Evolutionary conservation across 2,888 invertebrate species (phyloP), one percentile per base, ranked within the genome.

Genomic region (Empis stercorea): DNA sequence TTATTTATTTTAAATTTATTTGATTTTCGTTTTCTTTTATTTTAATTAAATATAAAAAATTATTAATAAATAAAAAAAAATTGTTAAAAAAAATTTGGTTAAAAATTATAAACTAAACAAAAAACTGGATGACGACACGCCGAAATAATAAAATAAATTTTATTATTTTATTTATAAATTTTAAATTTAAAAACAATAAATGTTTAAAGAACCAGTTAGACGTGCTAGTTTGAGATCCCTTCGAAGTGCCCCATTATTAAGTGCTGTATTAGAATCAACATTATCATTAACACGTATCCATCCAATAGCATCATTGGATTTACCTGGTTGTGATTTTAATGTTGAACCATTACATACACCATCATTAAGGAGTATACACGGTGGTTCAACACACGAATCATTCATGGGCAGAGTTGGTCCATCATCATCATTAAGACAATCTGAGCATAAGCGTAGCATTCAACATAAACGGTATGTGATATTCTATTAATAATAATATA

Each of bases 201-300:
- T 69, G 70, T 68, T 63, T 63, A 69, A 66, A 56, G 61, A 65
- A 55, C 62, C 64, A 50, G 63, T 62, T 56, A 61, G 66, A 58
- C 68, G 67, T 59, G 65, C 66, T 65, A 70, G 69, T 61, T 62
- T 70, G 57, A 67, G 69, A 65, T 69, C 69, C 58, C 66, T 69
- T 54, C 64, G 68, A 59, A 69, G 70, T 57, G 70, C 70, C 49
- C 70, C 70, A 50, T 56, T 69, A 57, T 63, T 70, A 50, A 69
- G 67, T 56, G 67, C 68, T 56, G 65, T 69, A 44, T 59, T 69
- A 54, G 68, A 69, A 57, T 68, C 65, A 57, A 67, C 68, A 43
- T 60, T 70, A 49, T 69, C 69, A 54, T 56, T 68, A 57, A 65
- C 67, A 56, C 67, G 68, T 58, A 68, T 68, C 55, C 69, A 67